phyloP scores from a whole-genome alignment of 2,113 vertebrate species.

The Aspiorhynchus laticeps region DNA sequence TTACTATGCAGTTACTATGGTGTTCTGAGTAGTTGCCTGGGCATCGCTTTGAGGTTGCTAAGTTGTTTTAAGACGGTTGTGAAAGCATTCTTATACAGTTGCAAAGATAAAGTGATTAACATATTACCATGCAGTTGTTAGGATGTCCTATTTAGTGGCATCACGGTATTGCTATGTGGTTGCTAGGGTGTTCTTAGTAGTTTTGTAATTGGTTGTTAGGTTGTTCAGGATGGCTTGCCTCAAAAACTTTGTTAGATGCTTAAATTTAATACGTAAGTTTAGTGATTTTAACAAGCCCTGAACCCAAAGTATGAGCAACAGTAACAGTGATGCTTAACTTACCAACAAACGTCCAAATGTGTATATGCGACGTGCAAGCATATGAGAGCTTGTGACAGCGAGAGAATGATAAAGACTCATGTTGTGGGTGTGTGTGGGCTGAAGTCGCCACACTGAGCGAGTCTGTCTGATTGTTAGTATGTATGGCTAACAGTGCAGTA shows the following conservation, averaged over 20 bases:
- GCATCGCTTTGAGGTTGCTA: background rate
- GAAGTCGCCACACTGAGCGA: constrained; percentile 1
- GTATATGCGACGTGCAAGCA: background rate
- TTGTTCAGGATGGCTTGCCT: background rate
- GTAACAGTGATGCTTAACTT: background rate
- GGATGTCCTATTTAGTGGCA: background rate
- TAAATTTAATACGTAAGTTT: background rate
- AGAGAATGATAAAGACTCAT: constrained; percentile 20
- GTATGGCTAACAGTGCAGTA: background rate
- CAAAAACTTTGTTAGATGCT: background rate
- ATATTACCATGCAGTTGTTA: background rate
- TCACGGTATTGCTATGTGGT: background rate
- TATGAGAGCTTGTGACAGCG: background rate
- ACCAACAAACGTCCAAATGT: background rate
- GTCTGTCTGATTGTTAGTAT: constrained; percentile 11
- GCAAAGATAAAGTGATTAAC: background rate
- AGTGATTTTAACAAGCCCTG: background rate
- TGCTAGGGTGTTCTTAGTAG: background rate
- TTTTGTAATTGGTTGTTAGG: background rate
- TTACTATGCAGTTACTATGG: background rate
- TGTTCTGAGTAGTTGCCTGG: background rate
- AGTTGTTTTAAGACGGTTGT: background rate
- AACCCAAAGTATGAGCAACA: background rate
- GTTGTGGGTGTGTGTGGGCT: constrained; percentile 22
- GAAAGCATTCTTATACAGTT: background rate